phyloP scores from a whole-genome alignment of 2,888 invertebrate genomes.

The Muscina levida region DNA sequence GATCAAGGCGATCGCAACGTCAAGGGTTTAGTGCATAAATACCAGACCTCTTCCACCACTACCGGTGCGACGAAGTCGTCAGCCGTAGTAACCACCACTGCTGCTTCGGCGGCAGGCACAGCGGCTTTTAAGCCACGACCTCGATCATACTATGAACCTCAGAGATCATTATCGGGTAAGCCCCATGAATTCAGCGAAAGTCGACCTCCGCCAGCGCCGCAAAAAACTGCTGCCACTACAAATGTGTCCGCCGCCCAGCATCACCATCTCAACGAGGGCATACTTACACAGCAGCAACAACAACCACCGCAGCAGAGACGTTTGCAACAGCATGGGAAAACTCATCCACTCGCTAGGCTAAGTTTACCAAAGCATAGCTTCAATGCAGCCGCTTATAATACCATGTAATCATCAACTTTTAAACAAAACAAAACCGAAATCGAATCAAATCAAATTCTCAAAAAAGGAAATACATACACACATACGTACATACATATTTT shows the following conservation, averaged over 20 bases:
- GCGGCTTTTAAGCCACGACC: slow-evolving; percentile 73
- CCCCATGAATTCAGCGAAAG: slow-evolving; percentile 76
- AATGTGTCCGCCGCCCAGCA: slow-evolving; percentile 63
- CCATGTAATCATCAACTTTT: slow-evolving; percentile 84
- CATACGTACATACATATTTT: slow-evolving; percentile 56
- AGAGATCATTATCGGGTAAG: slow-evolving; percentile 68
- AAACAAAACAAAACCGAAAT: slow-evolving; percentile 60
- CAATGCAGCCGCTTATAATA: slow-evolving; percentile 91
- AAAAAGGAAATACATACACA: slow-evolving; percentile 61
- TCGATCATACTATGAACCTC: slow-evolving; percentile 78
- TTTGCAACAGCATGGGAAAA: slow-evolving; percentile 94
- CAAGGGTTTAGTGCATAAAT: slow-evolving; percentile 87
- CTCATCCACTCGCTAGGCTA: slow-evolving; percentile 94
- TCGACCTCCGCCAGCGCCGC: slow-evolving; percentile 80
- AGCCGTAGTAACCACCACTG: slow-evolving; percentile 26
- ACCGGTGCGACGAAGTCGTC: slow-evolving; percentile 65
- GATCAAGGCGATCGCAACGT: slow-evolving; percentile 85
- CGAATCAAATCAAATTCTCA: slow-evolving; percentile 62
- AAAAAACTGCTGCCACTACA: slow-evolving; percentile 50
- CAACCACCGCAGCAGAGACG: slow-evolving; percentile 84
- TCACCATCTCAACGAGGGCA: slow-evolving; percentile 68
- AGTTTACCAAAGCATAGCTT: slow-evolving; percentile 87
- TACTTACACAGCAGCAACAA: slow-evolving; percentile 77
- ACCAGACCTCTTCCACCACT: slow-evolving; percentile 81
- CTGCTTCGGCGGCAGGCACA: slow-evolving; percentile 58